Base-by-base conservation (phyloP, 2,888 invertebrate species). In the Urechis unicinctus region DNA sequence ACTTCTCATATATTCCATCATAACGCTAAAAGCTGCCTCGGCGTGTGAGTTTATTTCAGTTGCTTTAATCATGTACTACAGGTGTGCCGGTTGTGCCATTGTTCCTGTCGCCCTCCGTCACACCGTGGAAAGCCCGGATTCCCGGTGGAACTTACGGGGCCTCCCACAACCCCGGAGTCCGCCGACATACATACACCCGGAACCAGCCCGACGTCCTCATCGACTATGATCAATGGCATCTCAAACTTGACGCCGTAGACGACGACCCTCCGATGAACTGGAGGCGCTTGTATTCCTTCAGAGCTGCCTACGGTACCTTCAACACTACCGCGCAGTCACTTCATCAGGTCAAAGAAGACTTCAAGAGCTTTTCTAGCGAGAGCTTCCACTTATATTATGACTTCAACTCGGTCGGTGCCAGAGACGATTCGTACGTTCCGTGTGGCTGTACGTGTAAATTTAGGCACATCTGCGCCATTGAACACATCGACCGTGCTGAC, bases 51-150 rank as follows among this genome's bases (percentile, higher is more conserved):
- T n/a, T n/a, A n/a, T n/a, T n/a, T n/a, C n/a, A n/a, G n/a, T n/a
- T n/a, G n/a, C n/a, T n/a, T n/a, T n/a, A n/a, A n/a, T n/a, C n/a
- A n/a, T n/a, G n/a, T n/a, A 36, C 17, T 17, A 9, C 63, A 69
- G 73, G 88, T 72, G 84, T 83, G 61, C 89, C 93, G 25, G 86
- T 91, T 48, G 90, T 90, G 5, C 89, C 90, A 86, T 70, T 81
- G 66, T 85, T 93, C 80, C 81, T 92, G 71, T 88, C 92, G 31
- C 94, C 94, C 28, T 88, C 92, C 43, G 86, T 94, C 63, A 90
- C 91, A 57, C 94, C 94, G 0, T 85, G 86, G 76, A 85, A 87
- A 21, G 24, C 43, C n/a, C 28, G 26, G 6, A 25, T 48, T 5
- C 17, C 17, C 9, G n/a, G n/a, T n/a, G n/a, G n/a, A n/a, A n/a